Evolutionary conservation across 2,797 vertebrate species (phyloP).

Genomic region (Acipenser oxyrinchus): DNA sequence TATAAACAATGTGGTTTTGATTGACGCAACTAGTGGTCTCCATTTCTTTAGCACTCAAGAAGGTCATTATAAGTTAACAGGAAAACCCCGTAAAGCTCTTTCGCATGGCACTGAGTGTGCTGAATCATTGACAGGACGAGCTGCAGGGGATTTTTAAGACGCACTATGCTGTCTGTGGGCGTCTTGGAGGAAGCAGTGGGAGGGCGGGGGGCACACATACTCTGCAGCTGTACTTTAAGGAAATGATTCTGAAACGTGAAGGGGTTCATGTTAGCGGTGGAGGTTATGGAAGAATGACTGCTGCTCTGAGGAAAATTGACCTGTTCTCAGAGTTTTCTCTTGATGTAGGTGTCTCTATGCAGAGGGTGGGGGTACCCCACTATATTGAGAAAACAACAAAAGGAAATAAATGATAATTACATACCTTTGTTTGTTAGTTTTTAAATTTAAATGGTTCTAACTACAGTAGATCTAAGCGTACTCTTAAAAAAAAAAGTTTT

Average conservation of each 20-base stretch:
- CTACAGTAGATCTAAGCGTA: no score
- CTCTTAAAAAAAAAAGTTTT: no score
- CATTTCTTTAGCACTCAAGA: constrained; percentile 22
- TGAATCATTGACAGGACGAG: constrained; percentile 37
- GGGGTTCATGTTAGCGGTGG: constrained; percentile 23
- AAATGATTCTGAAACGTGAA: constrained; percentile 40
- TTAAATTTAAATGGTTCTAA: no score
- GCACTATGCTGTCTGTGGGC: constrained; percentile 34
- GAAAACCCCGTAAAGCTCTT: constrained; percentile 22
- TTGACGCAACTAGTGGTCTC: neutral
- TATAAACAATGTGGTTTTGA: constrained; percentile 4
- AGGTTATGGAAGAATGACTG: constrained; percentile 35
- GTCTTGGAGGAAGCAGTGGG: constrained; percentile 35
- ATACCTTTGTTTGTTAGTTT: neutral
- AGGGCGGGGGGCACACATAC: constrained; percentile 23
- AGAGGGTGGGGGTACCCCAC: constrained; percentile 32
- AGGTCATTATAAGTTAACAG: constrained; percentile 32
- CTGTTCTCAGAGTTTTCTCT: neutral
- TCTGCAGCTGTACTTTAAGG: constrained; percentile 36
- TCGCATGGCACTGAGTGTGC: constrained; percentile 26
- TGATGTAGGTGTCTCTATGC: neutral
- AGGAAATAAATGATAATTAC: neutral
- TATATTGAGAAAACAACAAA: neutral
- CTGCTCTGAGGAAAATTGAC: constrained; percentile 36
- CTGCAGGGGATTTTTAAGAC: constrained; percentile 45